phyloP scores from a whole-genome alignment of 2,797 vertebrate species.

The Jordanella pulchra region DNA sequence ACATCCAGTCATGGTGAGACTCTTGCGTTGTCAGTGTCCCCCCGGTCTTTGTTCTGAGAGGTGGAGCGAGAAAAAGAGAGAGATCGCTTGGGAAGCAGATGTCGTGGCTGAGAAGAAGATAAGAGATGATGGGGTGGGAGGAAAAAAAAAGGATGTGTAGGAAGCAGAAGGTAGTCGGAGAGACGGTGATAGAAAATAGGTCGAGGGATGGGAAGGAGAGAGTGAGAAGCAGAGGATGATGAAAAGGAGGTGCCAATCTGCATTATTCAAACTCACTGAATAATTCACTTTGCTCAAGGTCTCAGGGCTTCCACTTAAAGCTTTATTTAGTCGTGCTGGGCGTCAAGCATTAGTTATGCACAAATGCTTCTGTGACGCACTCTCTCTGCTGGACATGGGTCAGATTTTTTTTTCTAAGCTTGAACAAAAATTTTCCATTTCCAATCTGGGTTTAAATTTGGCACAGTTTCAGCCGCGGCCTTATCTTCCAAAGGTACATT shows the following conservation, averaged over 20 bases:
- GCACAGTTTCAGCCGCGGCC: slow-evolving; percentile 5
- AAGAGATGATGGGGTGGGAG: slow-evolving; percentile 39
- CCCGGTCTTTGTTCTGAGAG: slow-evolving; percentile 10
- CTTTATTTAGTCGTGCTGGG: slow-evolving; percentile 75
- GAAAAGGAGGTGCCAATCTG: slow-evolving; percentile 72
- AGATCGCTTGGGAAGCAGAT: slow-evolving; percentile 16
- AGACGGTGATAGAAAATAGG: slow-evolving; percentile 40
- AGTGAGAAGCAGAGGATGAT: slow-evolving; percentile 34
- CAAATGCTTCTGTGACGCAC: slow-evolving; percentile 72
- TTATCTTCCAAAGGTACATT: slow-evolving; percentile 1
- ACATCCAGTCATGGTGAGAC: slow-evolving; percentile 26
- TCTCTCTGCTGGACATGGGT: slow-evolving; percentile 21
- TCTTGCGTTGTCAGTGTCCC: slow-evolving; percentile 26
- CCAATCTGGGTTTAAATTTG: slow-evolving; percentile 25
- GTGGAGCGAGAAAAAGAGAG: slow-evolving; percentile 5
- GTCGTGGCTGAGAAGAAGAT: slow-evolving; percentile 25
- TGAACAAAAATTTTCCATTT: slow-evolving; percentile 57
- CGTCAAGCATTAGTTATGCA: slow-evolving; percentile 71
- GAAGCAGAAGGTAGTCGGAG: slow-evolving; percentile 29
- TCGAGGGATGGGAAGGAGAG: slow-evolving; percentile 9
- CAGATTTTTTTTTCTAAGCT: slow-evolving; percentile 22
- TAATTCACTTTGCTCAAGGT: slow-evolving; percentile 75
- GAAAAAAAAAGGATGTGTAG: slow-evolving; percentile 35
- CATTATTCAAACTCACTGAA: slow-evolving; percentile 82
- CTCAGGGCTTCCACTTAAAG: slow-evolving; percentile 68